Evolutionary conservation across 2,888 invertebrate genomes (phyloP).

Genomic region (Catocala fraxini): DNA sequence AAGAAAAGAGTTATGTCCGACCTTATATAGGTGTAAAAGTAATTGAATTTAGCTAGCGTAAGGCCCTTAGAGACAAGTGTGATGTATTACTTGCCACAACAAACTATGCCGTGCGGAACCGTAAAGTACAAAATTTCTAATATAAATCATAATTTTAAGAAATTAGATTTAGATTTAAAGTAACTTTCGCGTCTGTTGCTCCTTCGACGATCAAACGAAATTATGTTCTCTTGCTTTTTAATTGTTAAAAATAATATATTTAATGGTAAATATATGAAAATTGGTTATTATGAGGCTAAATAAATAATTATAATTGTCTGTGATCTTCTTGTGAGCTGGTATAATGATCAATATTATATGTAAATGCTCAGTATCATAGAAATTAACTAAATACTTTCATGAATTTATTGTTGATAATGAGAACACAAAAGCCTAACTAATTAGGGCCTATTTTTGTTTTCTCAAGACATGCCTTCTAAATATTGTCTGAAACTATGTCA

Average conservation of each 20-base stretch:
- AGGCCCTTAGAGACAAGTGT: constrained; percentile 50
- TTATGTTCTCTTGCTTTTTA: constrained; percentile 31
- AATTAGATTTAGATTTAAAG: constrained; percentile 27
- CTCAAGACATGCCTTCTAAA: too few relatives aligned
- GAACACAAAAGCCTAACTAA: too few relatives aligned
- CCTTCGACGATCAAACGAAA: constrained; percentile 16
- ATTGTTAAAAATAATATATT: constrained; percentile 24
- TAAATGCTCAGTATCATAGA: too few relatives aligned
- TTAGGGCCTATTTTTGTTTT: too few relatives aligned
- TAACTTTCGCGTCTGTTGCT: constrained; percentile 21
- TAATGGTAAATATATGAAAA: constrained; percentile 34
- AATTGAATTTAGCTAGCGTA: constrained; percentile 56
- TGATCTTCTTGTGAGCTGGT: constrained; percentile 59
- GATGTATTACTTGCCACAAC: constrained; percentile 55
- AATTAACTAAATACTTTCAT: too few relatives aligned
- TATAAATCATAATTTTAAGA: constrained; percentile 41
- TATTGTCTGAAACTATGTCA: too few relatives aligned
- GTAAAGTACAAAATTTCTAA: constrained; percentile 74
- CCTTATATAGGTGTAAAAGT: constrained; percentile 74
- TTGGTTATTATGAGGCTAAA: constrained; percentile 57
- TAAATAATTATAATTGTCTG: constrained; percentile 53
- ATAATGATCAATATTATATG: too few relatives aligned
- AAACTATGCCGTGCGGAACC: constrained; percentile 50
- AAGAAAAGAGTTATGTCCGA: constrained; percentile 70
- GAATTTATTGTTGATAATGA: too few relatives aligned